Conservation (phyloP, 2,113 vertebrate genomes). For the Setophaga petechia region DNA sequence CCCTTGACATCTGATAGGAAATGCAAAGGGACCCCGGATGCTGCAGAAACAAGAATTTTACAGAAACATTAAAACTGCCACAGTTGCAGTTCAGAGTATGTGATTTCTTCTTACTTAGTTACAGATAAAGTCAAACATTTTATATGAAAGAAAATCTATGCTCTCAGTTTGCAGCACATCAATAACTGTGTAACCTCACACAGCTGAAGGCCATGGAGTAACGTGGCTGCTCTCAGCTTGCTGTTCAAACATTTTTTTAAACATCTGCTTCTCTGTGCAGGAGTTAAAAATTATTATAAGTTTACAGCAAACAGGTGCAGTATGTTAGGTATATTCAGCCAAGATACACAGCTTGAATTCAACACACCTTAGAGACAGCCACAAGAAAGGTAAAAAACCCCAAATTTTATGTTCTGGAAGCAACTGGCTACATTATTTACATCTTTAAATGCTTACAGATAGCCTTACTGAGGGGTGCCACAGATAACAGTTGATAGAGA, state of each 20-base stretch:
- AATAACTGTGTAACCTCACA: neutral
- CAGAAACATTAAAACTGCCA: neutral
- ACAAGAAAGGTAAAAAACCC: neutral
- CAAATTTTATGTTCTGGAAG: neutral
- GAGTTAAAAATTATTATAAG: neutral
- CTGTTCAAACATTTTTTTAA: neutral
- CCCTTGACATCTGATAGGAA: neutral
- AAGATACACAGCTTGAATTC: neutral
- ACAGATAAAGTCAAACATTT: neutral
- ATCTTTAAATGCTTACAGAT: neutral
- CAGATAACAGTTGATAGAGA: neutral
- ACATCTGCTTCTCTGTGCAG: neutral
- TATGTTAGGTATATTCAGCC: neutral
- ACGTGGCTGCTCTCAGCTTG: fast-evolving
- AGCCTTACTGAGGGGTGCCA: neutral
- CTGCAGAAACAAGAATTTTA: neutral
- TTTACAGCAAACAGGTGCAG: neutral
- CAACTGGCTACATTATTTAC: neutral
- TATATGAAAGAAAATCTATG: neutral
- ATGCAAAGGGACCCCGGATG: neutral
- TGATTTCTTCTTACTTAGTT: neutral
- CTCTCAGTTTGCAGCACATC: neutral
- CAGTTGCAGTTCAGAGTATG: neutral
- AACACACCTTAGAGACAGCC: neutral
- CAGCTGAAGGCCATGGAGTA: neutral